Evolutionary conservation across 2,888 invertebrate genomes (phyloP).

Genomic region (Hypercompe scribonia): DNA sequence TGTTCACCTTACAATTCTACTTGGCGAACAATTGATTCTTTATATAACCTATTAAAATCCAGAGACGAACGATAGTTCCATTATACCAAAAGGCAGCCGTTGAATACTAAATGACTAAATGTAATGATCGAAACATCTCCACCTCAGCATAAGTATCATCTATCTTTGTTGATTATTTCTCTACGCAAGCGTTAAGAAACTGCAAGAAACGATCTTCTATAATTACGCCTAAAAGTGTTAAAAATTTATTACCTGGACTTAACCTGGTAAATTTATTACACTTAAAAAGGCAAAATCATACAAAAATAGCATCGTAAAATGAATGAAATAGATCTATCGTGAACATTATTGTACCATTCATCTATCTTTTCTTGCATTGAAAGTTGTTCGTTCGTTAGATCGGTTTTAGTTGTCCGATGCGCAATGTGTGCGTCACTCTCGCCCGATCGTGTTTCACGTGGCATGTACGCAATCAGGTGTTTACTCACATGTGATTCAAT

Average conservation of each 20-base stretch:
- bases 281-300: background rate
- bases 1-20: conserved; percentile 30
- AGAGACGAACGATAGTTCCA: conserved; percentile 52
- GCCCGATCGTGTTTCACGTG: conserved; percentile 67
- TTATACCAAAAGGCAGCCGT: conserved; percentile 36
- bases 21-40: conserved; percentile 47
- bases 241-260: background rate
- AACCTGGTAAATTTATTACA: no score
- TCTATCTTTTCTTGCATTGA: conserved; percentile 26
- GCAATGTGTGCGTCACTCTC: conserved; percentile 55
- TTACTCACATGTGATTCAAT: conserved; percentile 61
- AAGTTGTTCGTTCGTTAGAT: conserved; percentile 45
- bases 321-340: background rate
- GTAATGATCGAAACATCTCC: conserved; percentile 37
- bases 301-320: background rate
- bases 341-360: conserved; percentile 6
- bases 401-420: conserved; percentile 28
- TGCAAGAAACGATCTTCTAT: no score
- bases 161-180: conserved; percentile 39
- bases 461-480: conserved; percentile 71
- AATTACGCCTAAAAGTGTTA: background rate
- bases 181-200: conserved; percentile 10
- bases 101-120: conserved; percentile 31
- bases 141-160: conserved; percentile 30
- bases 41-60: conserved; percentile 41